A percentile compares a stretch with the other conserved stretches of the same genome.
Evolutionary conservation across 2,888 invertebrate species (phyloP).

Genomic region (Auanema freiburgensis): DNA sequence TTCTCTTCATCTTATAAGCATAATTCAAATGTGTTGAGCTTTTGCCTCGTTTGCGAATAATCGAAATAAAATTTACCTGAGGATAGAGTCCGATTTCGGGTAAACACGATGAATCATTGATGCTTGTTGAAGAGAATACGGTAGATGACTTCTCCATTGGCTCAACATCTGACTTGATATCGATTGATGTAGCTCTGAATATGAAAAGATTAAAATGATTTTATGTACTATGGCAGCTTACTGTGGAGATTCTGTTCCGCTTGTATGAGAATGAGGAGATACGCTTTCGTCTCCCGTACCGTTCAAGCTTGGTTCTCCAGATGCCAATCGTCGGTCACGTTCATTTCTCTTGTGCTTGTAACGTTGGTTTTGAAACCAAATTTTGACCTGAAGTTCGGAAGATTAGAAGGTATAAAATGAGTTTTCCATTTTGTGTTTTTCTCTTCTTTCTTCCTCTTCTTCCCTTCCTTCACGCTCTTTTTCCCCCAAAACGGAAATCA

Average conservation of each 20-base stretch:
- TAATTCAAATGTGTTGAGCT: too few relatives aligned
- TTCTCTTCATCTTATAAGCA: too few relatives aligned
- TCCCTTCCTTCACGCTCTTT: background rate
- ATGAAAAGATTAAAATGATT: background rate
- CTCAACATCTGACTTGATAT: conserved; percentile 13
- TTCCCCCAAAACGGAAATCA: background rate
- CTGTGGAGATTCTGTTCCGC: conserved; percentile 24
- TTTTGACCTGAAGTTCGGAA: conserved; percentile 37
- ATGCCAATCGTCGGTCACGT: conserved; percentile 32
- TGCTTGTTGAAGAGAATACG: conserved; percentile 4
- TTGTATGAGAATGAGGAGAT: conserved; percentile 19
- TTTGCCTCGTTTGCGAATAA: too few relatives aligned
- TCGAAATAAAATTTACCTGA: conserved; percentile 7
- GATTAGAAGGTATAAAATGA: background rate
- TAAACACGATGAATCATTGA: conserved; percentile 22
- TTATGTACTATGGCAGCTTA: conserved; percentile 1
- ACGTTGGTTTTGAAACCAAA: conserved; percentile 54
- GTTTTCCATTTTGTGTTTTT: background rate
- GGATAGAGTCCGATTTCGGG: conserved; percentile 24
- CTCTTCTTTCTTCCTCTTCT: too few relatives aligned
- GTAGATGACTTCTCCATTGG: conserved; percentile 8
- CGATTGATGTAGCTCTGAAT: conserved; percentile 14
- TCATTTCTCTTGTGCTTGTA: conserved; percentile 48
- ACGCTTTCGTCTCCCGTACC: conserved; percentile 24
- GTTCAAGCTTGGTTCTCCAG: conserved; percentile 1